Evolutionary conservation across 2,113 vertebrate genomes (phyloP).

Genomic region (Calcarius ornatus): DNA sequence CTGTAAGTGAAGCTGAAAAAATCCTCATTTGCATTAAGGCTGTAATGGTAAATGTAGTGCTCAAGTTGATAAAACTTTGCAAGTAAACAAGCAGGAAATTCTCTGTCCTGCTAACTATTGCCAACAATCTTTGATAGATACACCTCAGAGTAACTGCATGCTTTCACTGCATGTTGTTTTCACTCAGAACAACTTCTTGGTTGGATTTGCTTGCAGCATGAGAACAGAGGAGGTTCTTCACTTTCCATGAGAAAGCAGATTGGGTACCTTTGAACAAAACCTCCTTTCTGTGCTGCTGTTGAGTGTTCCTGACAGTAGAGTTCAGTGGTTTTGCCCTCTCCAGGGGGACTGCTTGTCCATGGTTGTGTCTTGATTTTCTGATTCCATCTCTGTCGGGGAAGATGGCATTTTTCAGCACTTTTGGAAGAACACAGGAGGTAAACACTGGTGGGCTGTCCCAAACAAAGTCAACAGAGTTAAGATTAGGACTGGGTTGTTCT

Average conservation of each 20-base stretch:
- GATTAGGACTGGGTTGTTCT: background rate
- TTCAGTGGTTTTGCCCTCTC: background rate
- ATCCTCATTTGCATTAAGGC: background rate
- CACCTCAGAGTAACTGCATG: accelerated
- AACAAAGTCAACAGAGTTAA: background rate
- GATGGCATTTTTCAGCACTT: background rate
- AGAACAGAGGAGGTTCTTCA: background rate
- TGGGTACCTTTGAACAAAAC: background rate
- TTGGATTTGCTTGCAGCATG: background rate
- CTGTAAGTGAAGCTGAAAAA: background rate
- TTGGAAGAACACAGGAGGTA: background rate
- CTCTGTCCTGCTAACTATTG: background rate
- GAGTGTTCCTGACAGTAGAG: background rate
- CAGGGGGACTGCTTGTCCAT: background rate
- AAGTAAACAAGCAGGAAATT: background rate
- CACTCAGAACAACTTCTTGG: background rate
- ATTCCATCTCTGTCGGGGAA: background rate
- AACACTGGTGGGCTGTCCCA: background rate
- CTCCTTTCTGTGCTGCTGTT: background rate
- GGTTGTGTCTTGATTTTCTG: background rate
- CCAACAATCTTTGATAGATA: background rate
- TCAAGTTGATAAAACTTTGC: background rate
- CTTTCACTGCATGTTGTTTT: background rate
- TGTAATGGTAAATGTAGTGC: background rate
- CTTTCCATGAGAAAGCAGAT: background rate